Conservation (phyloP, 2,113 vertebrate species). For the Serilophus lunatus region DNA sequence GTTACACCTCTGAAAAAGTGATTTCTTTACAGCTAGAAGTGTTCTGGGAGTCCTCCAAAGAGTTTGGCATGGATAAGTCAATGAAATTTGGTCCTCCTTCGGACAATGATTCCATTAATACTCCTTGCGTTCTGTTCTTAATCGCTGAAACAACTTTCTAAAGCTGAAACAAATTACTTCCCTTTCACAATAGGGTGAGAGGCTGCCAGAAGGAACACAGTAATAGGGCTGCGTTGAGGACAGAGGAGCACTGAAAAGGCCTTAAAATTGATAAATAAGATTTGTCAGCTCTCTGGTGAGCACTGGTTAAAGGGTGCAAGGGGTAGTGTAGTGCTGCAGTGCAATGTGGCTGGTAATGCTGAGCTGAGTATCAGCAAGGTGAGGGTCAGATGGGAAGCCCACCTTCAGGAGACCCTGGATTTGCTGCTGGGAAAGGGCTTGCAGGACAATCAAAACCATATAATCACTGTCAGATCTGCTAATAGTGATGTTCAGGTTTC, state of each 20-base stretch:
- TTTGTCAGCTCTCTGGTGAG: background rate
- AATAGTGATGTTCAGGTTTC: background rate
- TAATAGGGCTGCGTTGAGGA: background rate
- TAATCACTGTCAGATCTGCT: background rate
- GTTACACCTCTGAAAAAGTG: background rate
- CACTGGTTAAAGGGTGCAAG: background rate
- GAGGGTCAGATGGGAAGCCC: background rate
- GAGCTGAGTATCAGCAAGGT: background rate
- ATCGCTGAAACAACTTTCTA: background rate
- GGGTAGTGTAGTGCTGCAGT: background rate
- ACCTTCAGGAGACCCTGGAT: fast-evolving
- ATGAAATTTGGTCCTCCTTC: background rate
- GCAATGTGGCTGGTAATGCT: fast-evolving
- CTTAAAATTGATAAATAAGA: background rate
- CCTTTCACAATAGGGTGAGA: background rate
- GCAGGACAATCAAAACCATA: background rate
- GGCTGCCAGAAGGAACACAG: background rate
- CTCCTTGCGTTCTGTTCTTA: background rate
- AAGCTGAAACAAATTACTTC: background rate
- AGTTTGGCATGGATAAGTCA: background rate
- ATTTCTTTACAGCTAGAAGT: background rate
- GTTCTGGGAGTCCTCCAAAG: background rate
- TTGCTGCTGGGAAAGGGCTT: background rate
- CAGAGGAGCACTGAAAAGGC: background rate
- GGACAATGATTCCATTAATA: background rate